These are phyloP conservation scores for Gibbula magus DNA, from an alignment of 2,888 invertebrate genomes.

Conservation along the genomic window DNA sequence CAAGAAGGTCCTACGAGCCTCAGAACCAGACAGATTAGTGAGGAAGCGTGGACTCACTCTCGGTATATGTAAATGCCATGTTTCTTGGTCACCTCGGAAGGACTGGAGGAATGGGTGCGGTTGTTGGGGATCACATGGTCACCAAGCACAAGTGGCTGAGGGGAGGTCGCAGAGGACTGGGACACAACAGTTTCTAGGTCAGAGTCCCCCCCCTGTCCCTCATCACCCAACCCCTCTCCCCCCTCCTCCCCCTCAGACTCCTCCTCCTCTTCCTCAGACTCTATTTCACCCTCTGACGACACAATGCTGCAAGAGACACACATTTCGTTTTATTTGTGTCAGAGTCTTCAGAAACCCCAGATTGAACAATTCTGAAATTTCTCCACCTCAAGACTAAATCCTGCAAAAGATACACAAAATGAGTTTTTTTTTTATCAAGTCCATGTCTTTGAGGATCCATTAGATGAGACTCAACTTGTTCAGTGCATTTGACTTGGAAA, in stretches of 20 bases:
- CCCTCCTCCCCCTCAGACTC: conserved; percentile 73
- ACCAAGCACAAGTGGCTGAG: neutral
- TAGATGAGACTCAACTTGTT: too few species aligned
- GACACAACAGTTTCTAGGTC: conserved; percentile 34
- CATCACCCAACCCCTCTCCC: conserved; percentile 79
- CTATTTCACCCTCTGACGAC: conserved; percentile 30
- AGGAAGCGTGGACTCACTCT: conserved; percentile 64
- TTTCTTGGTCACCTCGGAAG: conserved; percentile 55
- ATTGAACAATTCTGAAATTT: too few species aligned
- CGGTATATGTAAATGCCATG: conserved; percentile 72
- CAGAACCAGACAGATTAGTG: neutral
- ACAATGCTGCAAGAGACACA: neutral
- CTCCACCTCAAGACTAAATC: too few species aligned
- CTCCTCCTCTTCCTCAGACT: conserved; percentile 28
- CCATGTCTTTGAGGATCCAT: too few species aligned
- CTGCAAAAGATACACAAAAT: too few species aligned
- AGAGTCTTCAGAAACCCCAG: too few species aligned
- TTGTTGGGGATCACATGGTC: conserved; percentile 19
- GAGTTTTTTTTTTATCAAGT: too few species aligned
- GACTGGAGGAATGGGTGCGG: conserved; percentile 31
- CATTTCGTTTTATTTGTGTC: too few species aligned
- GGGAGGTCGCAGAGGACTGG: conserved; percentile 23
- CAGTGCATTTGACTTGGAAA: too few species aligned
- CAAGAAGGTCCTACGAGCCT: too few species aligned
- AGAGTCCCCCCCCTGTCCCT: conserved; percentile 19